A percentile compares a stretch with the other conserved stretches of the same genome.
Evolutionary conservation across 2,888 invertebrate species (phyloP).

Genomic region (Bugulina stolonifera): DNA sequence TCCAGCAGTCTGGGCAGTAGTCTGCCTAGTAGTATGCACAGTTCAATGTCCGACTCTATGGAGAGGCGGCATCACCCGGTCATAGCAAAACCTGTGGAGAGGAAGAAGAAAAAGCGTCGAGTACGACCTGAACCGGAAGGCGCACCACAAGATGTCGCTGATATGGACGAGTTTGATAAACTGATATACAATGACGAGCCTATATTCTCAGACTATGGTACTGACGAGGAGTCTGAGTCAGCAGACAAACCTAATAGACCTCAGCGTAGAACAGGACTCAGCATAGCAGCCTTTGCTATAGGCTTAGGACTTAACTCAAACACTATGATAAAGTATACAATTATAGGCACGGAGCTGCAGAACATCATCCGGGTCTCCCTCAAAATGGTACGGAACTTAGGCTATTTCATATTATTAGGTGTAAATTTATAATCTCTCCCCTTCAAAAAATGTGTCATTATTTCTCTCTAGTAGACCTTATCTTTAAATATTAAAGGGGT

Average conservation of each 20-base stretch:
- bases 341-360: slow-evolving; percentile 92
- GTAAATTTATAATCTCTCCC: neutral
- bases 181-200: slow-evolving; percentile 44
- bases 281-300: slow-evolving; percentile 23
- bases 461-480: too few species aligned
- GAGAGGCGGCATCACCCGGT: neutral
- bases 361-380: slow-evolving; percentile 94
- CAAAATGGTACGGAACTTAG: slow-evolving; percentile 71
- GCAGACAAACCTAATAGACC: neutral
- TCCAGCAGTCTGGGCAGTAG: neutral
- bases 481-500: slow-evolving; percentile 26
- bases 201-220: slow-evolving; percentile 43
- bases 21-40: slow-evolving; percentile 3
- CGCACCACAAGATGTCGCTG: slow-evolving; percentile 29
- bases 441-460: too few species aligned
- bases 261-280: slow-evolving; percentile 19
- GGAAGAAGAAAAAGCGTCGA: neutral
- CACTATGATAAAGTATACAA: slow-evolving; percentile 94
- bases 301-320: slow-evolving; percentile 78
- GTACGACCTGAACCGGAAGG: slow-evolving; percentile 47
- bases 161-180: slow-evolving; percentile 39
- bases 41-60: neutral
- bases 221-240: slow-evolving; percentile 31
- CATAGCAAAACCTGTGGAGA: slow-evolving; percentile 25
- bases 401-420: neutral